phyloP scores from a whole-genome alignment of 1,140 invertebrate species.

The Hyphantria cunea region DNA sequence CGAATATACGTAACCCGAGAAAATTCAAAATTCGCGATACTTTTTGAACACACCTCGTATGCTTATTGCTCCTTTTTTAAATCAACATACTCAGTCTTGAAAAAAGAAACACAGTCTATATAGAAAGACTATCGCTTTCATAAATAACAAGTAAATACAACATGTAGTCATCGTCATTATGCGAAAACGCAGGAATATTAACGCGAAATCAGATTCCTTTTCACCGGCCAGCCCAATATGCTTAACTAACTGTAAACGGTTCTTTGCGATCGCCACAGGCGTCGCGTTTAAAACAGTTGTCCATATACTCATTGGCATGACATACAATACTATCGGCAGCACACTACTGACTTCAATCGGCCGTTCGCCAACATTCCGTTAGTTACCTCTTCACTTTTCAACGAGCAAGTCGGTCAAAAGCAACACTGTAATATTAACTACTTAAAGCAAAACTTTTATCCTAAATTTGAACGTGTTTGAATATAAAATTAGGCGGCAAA shows the following conservation, averaged over 20 bases:
- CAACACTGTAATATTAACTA: background rate
- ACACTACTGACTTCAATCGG: slow-evolving; percentile 53
- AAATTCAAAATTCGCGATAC: too few relatives aligned
- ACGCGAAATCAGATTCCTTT: slow-evolving; percentile 41
- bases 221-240: slow-evolving; percentile 44
- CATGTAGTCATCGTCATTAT: slow-evolving; percentile 15
- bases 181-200: slow-evolving; percentile 26
- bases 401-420: slow-evolving; percentile 23
- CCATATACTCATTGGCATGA: slow-evolving; percentile 63
- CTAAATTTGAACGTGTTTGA: slow-evolving; percentile 34
- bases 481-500: slow-evolving; percentile 53
- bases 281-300: slow-evolving; percentile 58
- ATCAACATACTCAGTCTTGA: too few relatives aligned
- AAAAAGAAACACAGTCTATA: too few relatives aligned
- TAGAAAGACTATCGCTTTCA: background rate
- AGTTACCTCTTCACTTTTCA: slow-evolving; percentile 50
- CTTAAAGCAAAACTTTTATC: too few relatives aligned
- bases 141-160: background rate
- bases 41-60: too few relatives aligned
- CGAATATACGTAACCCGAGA: too few relatives aligned
- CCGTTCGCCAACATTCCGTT: slow-evolving; percentile 59
- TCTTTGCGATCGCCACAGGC: slow-evolving; percentile 44
- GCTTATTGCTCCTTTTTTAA: too few relatives aligned
- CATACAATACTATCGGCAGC: slow-evolving; percentile 47
- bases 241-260: slow-evolving; percentile 56